Evolutionary conservation across 1,140 invertebrate genomes (phyloP), one percentile per base, ranked within the genome.

Genomic region (Drosophila carrolli): DNA sequence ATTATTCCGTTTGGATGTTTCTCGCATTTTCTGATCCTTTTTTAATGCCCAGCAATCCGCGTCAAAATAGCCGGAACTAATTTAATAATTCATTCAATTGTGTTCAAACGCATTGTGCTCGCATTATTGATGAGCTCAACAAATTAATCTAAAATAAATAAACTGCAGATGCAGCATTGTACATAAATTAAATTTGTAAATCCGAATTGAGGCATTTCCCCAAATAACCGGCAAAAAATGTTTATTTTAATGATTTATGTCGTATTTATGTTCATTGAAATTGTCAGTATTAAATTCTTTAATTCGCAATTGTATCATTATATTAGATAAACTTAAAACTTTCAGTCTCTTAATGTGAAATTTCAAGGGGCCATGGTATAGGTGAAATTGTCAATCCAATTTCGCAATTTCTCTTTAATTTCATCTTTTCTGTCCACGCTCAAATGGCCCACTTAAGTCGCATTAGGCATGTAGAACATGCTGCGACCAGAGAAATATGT

Each of bases 391-490:
- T 32, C 43, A 57, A 71, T 70, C 38, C 19, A 44, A 23, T 60
- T 47, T 47, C 10, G 19, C 9, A 48, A 40, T 8, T 51, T 48
- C 27, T 23, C 14, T 29, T 41, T 14, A 27, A 43, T 14, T 27
- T 23, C 16, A 2, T 13, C 8, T 6, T 23, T 11, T 11, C 10
- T 61, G 19, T 53, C 43, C 51, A 44, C 46, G 41, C 44, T 38
- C 60, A 55, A 68, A 56, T 55, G 62, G 68, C 54, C 58, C 62
- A 80, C 66, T 57, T 65, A 59, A 65, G 56, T 44, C 66, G 77
- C 81, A 80, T 84, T 84, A 71, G 60, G 44, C 65, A 65, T 75
- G 51, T 78, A 56, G 53, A 59, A 81, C 74, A 81, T 63, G 61
- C 27, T 38, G n/a, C 46, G 16, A 54, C 16, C 51, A 43, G 27